Conservation (phyloP, 2,888 invertebrate species). For the Troides oblongomaculatus region DNA sequence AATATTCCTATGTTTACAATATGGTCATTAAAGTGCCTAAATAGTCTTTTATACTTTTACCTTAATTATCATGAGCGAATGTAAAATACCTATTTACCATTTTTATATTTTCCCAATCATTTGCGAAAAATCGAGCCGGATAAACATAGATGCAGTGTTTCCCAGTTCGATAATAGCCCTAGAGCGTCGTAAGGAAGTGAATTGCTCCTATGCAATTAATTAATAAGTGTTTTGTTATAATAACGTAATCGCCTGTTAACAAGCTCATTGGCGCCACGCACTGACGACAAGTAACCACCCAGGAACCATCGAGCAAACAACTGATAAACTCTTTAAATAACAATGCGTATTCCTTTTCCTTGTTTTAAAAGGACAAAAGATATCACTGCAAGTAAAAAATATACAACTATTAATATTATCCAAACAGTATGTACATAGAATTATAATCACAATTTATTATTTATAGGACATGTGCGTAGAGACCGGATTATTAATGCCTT, state of each 20-base stretch:
- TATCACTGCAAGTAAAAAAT: background rate
- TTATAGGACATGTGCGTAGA: slow-evolving; percentile 10
- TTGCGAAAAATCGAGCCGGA: too few species aligned
- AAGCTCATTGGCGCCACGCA: slow-evolving; percentile 8
- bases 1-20: slow-evolving; percentile 37
- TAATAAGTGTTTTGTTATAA: too few species aligned
- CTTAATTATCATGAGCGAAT: too few species aligned
- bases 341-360: slow-evolving; percentile 19
- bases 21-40: slow-evolving; percentile 6
- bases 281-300: slow-evolving; percentile 11
- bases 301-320: slow-evolving; percentile 18
- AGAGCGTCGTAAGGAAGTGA: too few species aligned
- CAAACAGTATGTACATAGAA: background rate
- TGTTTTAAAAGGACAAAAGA: slow-evolving; percentile 21
- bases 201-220: too few species aligned
- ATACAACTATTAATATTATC: background rate
- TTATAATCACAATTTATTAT: slow-evolving; percentile 11
- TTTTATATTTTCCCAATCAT: too few species aligned
- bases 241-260: background rate
- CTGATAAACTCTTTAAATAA: slow-evolving; percentile 17
- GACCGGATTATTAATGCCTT: slow-evolving; percentile 24
- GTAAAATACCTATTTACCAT: too few species aligned
- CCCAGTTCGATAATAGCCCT: too few species aligned
- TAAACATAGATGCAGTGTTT: too few species aligned
- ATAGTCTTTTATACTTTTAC: too few species aligned